Evolutionary conservation across 2,797 vertebrate species (phyloP).

Genomic region (Phaenicophaeus curvirostris): DNA sequence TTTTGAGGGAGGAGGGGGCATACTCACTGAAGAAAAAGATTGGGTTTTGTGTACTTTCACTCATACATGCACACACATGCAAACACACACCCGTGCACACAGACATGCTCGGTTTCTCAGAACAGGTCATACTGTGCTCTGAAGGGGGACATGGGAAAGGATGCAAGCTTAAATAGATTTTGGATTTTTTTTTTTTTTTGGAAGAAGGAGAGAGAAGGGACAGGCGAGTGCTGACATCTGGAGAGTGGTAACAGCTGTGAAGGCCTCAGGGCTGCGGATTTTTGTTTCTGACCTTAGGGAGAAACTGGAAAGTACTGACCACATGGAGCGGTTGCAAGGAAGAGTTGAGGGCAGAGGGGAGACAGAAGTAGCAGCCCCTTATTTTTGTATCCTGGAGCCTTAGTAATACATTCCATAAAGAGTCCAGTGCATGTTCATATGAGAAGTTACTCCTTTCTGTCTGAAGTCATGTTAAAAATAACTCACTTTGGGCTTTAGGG

Average conservation of each 20-base stretch:
- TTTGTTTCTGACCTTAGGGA: conserved; percentile 58
- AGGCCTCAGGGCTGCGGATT: not conserved
- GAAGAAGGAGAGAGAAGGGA: conserved; percentile 13
- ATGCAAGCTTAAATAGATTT: not conserved
- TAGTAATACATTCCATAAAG: conserved; percentile 38
- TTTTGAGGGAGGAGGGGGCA: not conserved
- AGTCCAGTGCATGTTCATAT: not conserved
- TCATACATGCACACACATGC: not conserved
- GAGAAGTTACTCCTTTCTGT: conserved; percentile 43
- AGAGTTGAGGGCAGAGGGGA: conserved; percentile 55
- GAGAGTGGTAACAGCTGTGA: conserved; percentile 19
- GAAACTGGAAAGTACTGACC: conserved; percentile 53
- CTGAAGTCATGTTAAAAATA: conserved; percentile 61
- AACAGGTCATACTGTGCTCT: not conserved
- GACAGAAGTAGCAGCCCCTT: conserved; percentile 8
- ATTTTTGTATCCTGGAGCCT: conserved; percentile 33
- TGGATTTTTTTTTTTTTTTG: accelerated
- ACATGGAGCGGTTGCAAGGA: conserved; percentile 31
- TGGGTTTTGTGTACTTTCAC: not conserved
- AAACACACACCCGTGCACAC: accelerated
- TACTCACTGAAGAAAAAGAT: not conserved
- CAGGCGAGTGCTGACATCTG: not conserved
- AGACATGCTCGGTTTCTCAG: accelerated
- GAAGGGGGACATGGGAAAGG: not conserved
- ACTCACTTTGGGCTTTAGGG: conserved; percentile 37